These are phyloP conservation scores for Chlorodrepanis virens DNA, from an alignment of 2,113 vertebrate species.

Conservation along the genomic window DNA sequence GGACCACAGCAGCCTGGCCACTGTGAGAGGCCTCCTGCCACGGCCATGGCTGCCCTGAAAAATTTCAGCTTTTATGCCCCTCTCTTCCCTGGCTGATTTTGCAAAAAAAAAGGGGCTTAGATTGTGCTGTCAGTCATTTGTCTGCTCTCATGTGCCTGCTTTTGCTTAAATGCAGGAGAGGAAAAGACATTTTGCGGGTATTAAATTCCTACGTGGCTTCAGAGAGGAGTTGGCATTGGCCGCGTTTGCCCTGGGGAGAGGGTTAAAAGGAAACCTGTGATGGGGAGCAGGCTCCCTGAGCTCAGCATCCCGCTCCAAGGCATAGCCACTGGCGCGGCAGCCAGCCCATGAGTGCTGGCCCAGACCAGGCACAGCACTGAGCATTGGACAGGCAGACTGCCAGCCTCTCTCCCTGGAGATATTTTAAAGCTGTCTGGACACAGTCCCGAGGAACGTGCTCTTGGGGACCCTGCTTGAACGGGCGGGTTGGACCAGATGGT, in stretches of 20 bases:
- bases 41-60: rapidly evolving
- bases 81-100: neutral
- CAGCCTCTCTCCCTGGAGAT: neutral
- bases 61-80: neutral
- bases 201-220: neutral
- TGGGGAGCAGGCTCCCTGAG: too few relatives aligned
- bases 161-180: neutral
- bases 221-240: rapidly evolving
- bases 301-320: rapidly evolving
- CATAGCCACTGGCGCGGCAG: rapidly evolving
- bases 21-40: neutral
- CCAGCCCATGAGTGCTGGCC: neutral
- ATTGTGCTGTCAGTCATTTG: neutral
- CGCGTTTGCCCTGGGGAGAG: neutral
- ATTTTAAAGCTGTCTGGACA: neutral
- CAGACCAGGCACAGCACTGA: neutral
- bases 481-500: neutral
- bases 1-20: neutral
- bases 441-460: neutral
- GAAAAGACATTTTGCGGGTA: neutral
- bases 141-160: rapidly evolving
- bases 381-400: neutral
- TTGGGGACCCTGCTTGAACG: rapidly evolving
- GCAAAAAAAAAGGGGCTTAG: too few relatives aligned
- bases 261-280: neutral